Base-by-base conservation (phyloP, 1,140 invertebrate genomes). In the Rhizoglyphus robini region DNA sequence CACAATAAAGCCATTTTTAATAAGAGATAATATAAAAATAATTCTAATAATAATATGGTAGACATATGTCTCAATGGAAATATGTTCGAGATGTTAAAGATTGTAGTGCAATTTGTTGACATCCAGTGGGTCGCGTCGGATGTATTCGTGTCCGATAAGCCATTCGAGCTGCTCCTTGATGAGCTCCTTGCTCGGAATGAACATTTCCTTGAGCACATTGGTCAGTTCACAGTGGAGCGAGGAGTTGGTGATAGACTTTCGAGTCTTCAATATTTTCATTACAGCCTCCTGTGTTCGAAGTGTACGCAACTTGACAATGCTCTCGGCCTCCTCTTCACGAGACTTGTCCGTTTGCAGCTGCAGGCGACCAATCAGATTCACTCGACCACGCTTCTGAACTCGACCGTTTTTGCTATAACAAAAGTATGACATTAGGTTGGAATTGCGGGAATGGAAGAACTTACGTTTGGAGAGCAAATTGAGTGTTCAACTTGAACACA, bases 91-190 rank as follows among this genome's bases (percentile, higher is more conserved):
- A 41, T 8, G 8, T 41, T 41, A 41, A 41, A 41, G 8, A 41
- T 18, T 41, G 18, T 11, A 41, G 36, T 41, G 18, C 8, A 41
- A 41, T 8, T 11, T 41, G 36, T 8, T 11, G 18, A 18, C 8
- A 25, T 51, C 48, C 15, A 20, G 13, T 51, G 48, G 48, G 76
- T 96, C 92, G 68, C 96, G 81, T 66, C 83, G 81, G 85, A 99
- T 96, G 75, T 96, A 98, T 76, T 96, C 96, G 74, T 97, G 89
- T 79, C 98, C 95, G 70, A 99, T 98, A 11, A 99, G 82, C 94
- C 94, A 98, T 77, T 99, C 95, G 32, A 98, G 85, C 79, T 98
- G 95, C 79, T 99, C 94, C 79, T 99, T 99, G 69, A 99, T 97
- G 85, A 98, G 90, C 78, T 97, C 97, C 78, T 96, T 96, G 67